Conservation (phyloP, 2,888 invertebrate species). For the Athalia rosae region DNA sequence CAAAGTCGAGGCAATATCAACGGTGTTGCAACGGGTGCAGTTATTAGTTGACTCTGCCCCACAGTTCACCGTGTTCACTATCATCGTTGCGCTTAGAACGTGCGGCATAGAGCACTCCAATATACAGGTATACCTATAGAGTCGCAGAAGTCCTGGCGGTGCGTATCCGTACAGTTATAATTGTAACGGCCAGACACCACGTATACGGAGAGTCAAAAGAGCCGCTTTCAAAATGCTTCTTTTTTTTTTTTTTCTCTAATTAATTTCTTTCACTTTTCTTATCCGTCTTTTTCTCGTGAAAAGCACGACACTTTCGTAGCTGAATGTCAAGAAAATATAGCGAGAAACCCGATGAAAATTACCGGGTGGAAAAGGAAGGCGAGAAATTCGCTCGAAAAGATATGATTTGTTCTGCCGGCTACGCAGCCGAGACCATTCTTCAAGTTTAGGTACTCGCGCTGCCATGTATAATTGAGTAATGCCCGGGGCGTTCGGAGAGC, state of each 20-base stretch:
- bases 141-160: background rate
- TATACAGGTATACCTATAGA: no score
- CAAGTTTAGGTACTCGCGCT: slow-evolving; percentile 18
- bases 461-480: slow-evolving; percentile 41
- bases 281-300: no score
- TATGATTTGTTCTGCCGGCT: slow-evolving; percentile 16
- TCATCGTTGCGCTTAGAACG: slow-evolving; percentile 10
- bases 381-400: background rate
- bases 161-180: background rate
- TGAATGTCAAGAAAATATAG: background rate
- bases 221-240: no score
- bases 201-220: no score
- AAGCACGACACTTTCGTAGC: no score
- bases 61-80: slow-evolving; percentile 6
- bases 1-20: slow-evolving; percentile 63
- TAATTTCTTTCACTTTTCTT: no score
- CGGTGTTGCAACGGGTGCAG: slow-evolving; percentile 53
- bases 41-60: slow-evolving; percentile 51
- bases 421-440: background rate
- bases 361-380: background rate
- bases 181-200: no score
- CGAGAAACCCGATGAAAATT: background rate
- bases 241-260: no score
- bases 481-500: slow-evolving; percentile 7
- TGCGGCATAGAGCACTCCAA: no score